Base-by-base conservation (phyloP, 1,140 invertebrate species). In the Mya arenaria region DNA sequence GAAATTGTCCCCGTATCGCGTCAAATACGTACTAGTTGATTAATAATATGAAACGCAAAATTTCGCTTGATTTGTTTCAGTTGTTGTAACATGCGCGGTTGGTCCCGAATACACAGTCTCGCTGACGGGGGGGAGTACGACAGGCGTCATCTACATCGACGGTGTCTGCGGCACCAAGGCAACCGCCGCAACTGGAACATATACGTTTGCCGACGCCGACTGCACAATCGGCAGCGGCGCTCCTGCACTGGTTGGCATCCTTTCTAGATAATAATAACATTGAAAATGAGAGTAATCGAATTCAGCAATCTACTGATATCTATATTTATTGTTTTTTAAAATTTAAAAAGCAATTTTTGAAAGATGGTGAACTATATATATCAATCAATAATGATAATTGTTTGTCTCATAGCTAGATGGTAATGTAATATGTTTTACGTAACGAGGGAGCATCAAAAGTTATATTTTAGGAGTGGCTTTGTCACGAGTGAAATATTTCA, bases 91-190 rank as follows among this genome's bases (percentile, higher is more conserved):
- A n/a, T n/a, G n/a, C n/a, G n/a, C n/a, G n/a, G n/a, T n/a, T n/a
- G n/a, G n/a, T n/a, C n/a, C n/a, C n/a, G n/a, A n/a, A n/a, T n/a
- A n/a, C n/a, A n/a, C n/a, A n/a, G n/a, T n/a, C n/a, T n/a, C n/a
- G n/a, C n/a, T n/a, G n/a, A n/a, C n/a, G n/a, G n/a, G n/a, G n/a
- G n/a, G n/a, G n/a, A n/a, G n/a, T n/a, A n/a, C n/a, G n/a, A 68
- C 65, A 5, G 65, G 65, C 30, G 65, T 68, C 1, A 68, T 68
- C 39, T 68, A 44, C 19, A 68, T 68, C 25, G 65, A 68, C 23
- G 65, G 65, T 23, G n/a, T 17, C 17, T 68, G 65, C 30, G 36
- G n/a, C 0, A 25, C 65, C 3, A 36, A 68, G 19, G 19, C 1
- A 4, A 68, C 65, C 8, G 36, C 36, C 6, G 65, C 36, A 3